A percentile compares a stretch with the other conserved stretches of the same genome.
Conservation (phyloP, 2,888 invertebrate species). For the Rhagonycha fulva region DNA sequence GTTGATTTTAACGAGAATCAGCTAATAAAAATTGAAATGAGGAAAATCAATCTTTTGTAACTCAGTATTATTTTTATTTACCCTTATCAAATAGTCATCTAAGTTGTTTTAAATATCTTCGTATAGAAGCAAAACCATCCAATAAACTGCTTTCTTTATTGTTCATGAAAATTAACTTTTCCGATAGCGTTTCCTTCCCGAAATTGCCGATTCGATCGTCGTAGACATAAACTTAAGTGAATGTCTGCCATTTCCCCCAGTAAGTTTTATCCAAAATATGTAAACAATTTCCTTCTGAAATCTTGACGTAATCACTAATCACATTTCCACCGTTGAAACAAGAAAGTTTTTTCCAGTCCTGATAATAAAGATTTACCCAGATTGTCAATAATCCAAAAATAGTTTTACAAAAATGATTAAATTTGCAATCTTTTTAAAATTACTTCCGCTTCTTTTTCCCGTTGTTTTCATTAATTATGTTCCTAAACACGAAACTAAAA, state of each 20-base stretch:
- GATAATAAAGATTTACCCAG: not conserved
- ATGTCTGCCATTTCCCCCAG: not conserved
- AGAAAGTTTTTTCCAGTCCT: too few species aligned
- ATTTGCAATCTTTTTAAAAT: not conserved
- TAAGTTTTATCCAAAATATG: not conserved
- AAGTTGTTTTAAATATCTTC: not conserved
- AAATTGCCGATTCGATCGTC: not conserved
- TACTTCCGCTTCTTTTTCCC: not conserved
- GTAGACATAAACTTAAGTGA: not conserved
- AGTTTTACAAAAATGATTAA: not conserved
- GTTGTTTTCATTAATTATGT: not conserved
- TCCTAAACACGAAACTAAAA: not conserved
- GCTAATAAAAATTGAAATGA: not conserved
- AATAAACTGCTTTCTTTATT: not conserved
- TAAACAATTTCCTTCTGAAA: not conserved
- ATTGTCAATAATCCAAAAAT: not conserved
- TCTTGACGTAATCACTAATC: not conserved
- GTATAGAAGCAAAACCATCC: not conserved
- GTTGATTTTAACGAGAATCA: too few species aligned
- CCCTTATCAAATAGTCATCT: not conserved
- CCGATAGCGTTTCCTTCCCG: not conserved
- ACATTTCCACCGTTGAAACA: not conserved
- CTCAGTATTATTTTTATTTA: not conserved
- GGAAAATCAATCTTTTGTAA: not conserved
- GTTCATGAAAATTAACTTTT: not conserved